These are phyloP conservation scores for Augiades crinisus DNA, from an alignment of 2,888 invertebrate genomes.

Conservation along the genomic window DNA sequence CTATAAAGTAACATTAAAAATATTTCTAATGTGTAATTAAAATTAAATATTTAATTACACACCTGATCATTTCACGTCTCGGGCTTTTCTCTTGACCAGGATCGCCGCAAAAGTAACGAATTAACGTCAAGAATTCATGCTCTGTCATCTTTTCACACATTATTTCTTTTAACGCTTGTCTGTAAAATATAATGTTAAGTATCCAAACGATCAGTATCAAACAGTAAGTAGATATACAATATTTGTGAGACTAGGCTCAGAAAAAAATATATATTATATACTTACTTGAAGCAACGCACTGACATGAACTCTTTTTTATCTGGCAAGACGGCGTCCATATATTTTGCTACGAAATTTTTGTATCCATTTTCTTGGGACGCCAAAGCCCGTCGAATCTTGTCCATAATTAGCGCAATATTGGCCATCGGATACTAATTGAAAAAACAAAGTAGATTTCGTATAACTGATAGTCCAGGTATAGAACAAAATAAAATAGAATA, in stretches of 20 bases:
- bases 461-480: too few species aligned
- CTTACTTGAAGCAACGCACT: constrained; percentile 70
- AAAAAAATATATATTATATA: background rate
- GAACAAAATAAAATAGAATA: too few species aligned
- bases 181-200: too few species aligned
- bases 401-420: constrained; percentile 86
- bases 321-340: constrained; percentile 73
- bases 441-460: background rate
- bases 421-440: constrained; percentile 86
- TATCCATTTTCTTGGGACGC: constrained; percentile 83
- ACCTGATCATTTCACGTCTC: constrained; percentile 66
- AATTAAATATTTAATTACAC: too few species aligned
- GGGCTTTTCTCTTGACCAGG: constrained; percentile 69
- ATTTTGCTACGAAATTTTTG: constrained; percentile 88
- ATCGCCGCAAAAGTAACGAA: constrained; percentile 86
- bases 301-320: constrained; percentile 67
- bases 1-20: too few species aligned
- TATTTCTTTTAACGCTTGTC: constrained; percentile 84
- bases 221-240: too few species aligned
- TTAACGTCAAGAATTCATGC: constrained; percentile 90
- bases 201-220: too few species aligned
- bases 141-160: constrained; percentile 87
- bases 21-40: too few species aligned
- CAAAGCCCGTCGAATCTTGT: constrained; percentile 86
- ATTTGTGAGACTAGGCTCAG: too few species aligned